Evolutionary conservation across 2,113 vertebrate genomes (phyloP), one percentile per base, ranked within the genome.

Genomic region (Anguilla rostrata): DNA sequence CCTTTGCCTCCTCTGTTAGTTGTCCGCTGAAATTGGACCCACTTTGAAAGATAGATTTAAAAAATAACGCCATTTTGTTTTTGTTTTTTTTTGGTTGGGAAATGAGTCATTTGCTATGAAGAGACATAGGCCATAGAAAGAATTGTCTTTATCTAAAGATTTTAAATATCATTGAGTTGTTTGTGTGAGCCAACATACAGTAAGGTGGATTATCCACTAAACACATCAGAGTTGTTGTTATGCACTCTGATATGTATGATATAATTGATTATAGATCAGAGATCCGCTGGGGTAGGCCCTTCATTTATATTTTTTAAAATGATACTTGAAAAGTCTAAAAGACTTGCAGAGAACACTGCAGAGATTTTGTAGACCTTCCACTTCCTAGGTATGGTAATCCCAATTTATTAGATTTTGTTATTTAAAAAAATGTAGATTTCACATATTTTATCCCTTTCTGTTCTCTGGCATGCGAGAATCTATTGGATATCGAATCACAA

Each of bases 401-500:
- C 20, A 78, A 78, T 26, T 40, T 85, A 75, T 75, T 43, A 63
- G 63, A 43, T 34, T 60, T 60, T 41, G 40, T 63, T 90, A 18
- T 39, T 89, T 90, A 86, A 86, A 34, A 2, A 89, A 90, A 90
- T 78, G 86, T 41, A 49, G 60, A 86, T 60, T 56, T 56, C 83
- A 9, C n/a, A 0, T 75, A 85, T 6, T 34, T 34, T 90, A 89
- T 90, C 84, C 91, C 89, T 82, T 89, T 87, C 88, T 90, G 81
- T 90, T 82, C 84, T 92, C 92, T 94, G 90, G 92, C 92, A 91
- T 87, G 57, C 86, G 90, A 81, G 82, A 88, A 81, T 91, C 89
- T 93, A 93, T 91, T 91, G 93, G 92, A 92, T 91, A 93, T 94
- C 93, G 94, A 94, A 94, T 94, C 93, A 94, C 90, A 94, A 90